Conservation (phyloP, 2,888 invertebrate species). For the Caenorhabditis japonica region DNA sequence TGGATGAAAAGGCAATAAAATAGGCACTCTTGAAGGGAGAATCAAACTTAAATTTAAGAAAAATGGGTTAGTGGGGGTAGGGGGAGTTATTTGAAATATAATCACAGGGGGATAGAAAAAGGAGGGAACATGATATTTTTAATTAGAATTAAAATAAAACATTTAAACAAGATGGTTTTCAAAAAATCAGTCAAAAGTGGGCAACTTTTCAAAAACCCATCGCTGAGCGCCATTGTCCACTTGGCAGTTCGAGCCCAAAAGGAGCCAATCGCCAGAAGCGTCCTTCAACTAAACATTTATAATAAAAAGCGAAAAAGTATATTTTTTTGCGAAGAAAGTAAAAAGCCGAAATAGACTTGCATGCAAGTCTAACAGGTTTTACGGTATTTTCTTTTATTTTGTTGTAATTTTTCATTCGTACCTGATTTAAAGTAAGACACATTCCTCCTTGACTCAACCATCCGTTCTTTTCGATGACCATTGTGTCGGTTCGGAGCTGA, state of each 20-base stretch:
- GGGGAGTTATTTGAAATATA: not conserved
- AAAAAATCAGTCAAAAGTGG: constrained; percentile 27
- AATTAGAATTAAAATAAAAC: not conserved
- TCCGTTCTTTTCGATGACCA: constrained; percentile 55
- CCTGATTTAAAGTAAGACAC: constrained; percentile 51
- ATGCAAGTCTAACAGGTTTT: too few relatives aligned
- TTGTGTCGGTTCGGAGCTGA: constrained; percentile 37
- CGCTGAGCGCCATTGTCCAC: constrained; percentile 62
- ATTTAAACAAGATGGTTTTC: not conserved
- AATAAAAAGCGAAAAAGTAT: too few relatives aligned
- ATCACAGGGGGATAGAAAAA: not conserved
- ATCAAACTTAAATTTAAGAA: constrained; percentile 7
- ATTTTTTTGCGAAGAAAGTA: too few relatives aligned
- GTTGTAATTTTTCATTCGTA: not conserved
- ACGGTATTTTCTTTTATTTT: not conserved
- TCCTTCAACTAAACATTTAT: too few relatives aligned
- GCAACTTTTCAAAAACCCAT: constrained; percentile 72
- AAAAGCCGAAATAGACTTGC: too few relatives aligned
- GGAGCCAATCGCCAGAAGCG: constrained; percentile 43
- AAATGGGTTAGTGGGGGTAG: not conserved
- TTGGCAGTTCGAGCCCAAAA: constrained; percentile 62
- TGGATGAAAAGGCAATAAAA: constrained; percentile 10
- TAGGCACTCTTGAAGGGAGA: constrained; percentile 11
- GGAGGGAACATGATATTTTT: not conserved
- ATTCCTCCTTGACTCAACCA: constrained; percentile 58